Conservation (phyloP, 2,888 invertebrate species). For the Drosophila mercatorum region DNA sequence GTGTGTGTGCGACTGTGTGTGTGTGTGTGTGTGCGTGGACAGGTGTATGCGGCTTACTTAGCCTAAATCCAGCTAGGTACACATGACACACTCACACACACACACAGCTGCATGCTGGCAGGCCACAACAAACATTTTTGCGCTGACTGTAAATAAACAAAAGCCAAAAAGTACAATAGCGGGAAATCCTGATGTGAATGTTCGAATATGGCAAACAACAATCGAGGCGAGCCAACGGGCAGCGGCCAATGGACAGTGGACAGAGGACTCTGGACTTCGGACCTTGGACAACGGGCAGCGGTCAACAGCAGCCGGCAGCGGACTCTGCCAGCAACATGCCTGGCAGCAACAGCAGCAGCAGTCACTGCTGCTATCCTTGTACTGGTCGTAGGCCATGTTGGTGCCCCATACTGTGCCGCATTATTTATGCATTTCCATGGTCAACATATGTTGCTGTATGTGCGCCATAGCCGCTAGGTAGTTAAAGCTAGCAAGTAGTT, state of each 20-base stretch:
- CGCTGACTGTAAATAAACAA: constrained; percentile 79
- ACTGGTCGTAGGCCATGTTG: constrained; percentile 68
- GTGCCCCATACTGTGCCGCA: constrained; percentile 70
- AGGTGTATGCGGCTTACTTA: constrained; percentile 78
- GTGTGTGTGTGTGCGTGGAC: constrained; percentile 50
- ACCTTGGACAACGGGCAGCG: constrained; percentile 12
- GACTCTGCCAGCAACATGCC: constrained; percentile 49
- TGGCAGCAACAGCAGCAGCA: constrained; percentile 36
- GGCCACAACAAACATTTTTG: constrained; percentile 76
- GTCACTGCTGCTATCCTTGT: constrained; percentile 50
- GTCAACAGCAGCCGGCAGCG: constrained; percentile 29
- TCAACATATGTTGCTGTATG: constrained; percentile 70
- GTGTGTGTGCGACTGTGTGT: constrained; percentile 16
- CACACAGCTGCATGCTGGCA: constrained; percentile 29
- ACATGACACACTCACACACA: constrained; percentile 35
- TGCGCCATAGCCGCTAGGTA: constrained; percentile 64
- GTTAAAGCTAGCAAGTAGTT: constrained; percentile 70
- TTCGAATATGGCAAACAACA: constrained; percentile 79
- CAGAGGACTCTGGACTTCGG: not conserved
- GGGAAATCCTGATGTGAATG: constrained; percentile 80
- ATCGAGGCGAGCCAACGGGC: constrained; percentile 31
- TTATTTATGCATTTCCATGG: constrained; percentile 80
- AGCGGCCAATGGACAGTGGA: constrained; percentile 5
- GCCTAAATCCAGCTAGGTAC: constrained; percentile 72
- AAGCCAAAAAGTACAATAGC: constrained; percentile 80